Percentiles rank a stretch among this genome's conserved stretches.
These are phyloP conservation scores for Formica aserva DNA, from an alignment of 2,888 invertebrate species.

Conservation along the genomic window DNA sequence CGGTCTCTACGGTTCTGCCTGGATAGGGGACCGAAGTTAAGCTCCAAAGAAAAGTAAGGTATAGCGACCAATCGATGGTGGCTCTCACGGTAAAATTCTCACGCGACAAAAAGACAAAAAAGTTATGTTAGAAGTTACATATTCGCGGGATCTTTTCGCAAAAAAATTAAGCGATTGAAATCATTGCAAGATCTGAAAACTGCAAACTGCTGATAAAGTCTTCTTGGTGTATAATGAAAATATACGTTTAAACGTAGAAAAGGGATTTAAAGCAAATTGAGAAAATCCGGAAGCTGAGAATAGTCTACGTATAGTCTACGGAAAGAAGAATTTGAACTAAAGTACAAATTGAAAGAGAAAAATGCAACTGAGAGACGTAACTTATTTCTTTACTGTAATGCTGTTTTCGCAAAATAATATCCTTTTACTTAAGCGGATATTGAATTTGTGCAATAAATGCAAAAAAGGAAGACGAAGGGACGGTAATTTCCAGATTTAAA, in stretches of 20 bases:
- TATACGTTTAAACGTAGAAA: slow-evolving; percentile 21
- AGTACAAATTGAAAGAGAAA: slow-evolving; percentile 36
- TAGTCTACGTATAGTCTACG: slow-evolving; percentile 19
- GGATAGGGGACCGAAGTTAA: slow-evolving; percentile 74
- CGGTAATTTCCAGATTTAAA: slow-evolving; percentile 14
- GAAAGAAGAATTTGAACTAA: slow-evolving; percentile 11
- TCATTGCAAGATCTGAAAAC: background rate
- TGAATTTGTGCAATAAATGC: slow-evolving; percentile 37
- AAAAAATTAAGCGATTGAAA: slow-evolving; percentile 25
- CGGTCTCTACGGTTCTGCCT: slow-evolving; percentile 32
- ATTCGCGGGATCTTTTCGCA: slow-evolving; percentile 17
- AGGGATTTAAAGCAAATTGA: slow-evolving; percentile 37
- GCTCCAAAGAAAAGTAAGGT: slow-evolving; percentile 77
- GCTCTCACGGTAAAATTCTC: slow-evolving; percentile 73
- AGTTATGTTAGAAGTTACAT: slow-evolving; percentile 46
- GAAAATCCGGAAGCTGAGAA: slow-evolving; percentile 31
- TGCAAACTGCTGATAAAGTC: slow-evolving; percentile 10
- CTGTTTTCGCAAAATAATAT: slow-evolving; percentile 34
- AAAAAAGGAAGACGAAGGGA: slow-evolving; percentile 30
- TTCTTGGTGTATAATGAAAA: background rate
- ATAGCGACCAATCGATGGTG: slow-evolving; percentile 74
- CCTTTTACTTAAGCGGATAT: slow-evolving; percentile 28
- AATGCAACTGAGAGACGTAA: slow-evolving; percentile 35
- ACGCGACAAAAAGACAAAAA: slow-evolving; percentile 69
- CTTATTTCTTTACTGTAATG: slow-evolving; percentile 38